Base-by-base conservation (phyloP, 2,888 invertebrate genomes). In the Syrphus vitripennis region DNA sequence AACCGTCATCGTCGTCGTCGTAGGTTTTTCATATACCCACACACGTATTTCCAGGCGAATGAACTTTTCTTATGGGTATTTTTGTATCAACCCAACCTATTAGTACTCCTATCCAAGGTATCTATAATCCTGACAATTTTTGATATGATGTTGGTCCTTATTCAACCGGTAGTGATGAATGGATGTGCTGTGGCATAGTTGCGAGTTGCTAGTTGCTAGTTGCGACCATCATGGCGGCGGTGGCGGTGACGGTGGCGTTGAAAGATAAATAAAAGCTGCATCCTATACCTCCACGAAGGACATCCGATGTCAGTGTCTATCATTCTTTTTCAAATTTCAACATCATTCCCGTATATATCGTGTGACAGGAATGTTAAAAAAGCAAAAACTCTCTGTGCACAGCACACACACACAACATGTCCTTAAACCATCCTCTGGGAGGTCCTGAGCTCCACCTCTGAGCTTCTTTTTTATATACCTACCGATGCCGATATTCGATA, bases 271-370 rank as follows among this genome's bases (percentile, higher is more conserved):
- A 67, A 67, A n/a, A 26, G 12, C 45, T 34, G 26, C 29, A 26
- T 31, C 63, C 31, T 59, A n/a, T n/a, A 74, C 42, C 55, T 57
- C 45, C 45, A 59, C 69, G 59, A 72, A 71, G 65, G 71, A 78
- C 65, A 65, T 31, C 29, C 72, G 37, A 37, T 61, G 61, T 78
- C 78, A 67, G 21, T 70, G 65, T 48, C 10, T 67, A 21, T 48
- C 50, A 34, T 48, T 67, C 24, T 63, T 48, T 57, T 63, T 40
- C 10, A 48, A 57, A 37, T 65, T 55, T 40, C 21, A 57, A 40
- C 48, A 76, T 26, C 65, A 21, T 16, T 10, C 24, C 14, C 16
- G 45, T 19, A n/a, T n/a, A n/a, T n/a, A 12, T 45, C 63, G 24
- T 10, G 67, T 67, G 69, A 70, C 81, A 69, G 61, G 48, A 75